Percentiles rank a stretch among this genome's conserved stretches.
These are phyloP conservation scores for Saiga tatarica DNA, from an alignment of 2,113 vertebrate genomes.

Conservation along the genomic window DNA sequence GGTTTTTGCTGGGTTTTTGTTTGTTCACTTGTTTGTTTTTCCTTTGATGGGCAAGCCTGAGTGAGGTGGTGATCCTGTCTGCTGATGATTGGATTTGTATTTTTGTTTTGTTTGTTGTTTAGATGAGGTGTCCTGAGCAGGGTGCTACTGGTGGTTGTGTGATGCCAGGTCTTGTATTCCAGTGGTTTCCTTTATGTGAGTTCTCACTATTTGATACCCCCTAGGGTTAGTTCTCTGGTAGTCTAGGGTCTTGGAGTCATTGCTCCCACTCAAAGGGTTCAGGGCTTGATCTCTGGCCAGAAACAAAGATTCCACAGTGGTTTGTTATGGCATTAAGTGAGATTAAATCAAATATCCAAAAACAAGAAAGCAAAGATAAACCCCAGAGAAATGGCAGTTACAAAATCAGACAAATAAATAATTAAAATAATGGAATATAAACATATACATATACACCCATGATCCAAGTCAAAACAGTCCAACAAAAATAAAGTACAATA, in stretches of 20 bases:
- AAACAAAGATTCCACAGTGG: not conserved
- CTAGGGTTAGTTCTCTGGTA: not conserved
- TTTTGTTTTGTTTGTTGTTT: not conserved
- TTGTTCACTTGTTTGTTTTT: not conserved
- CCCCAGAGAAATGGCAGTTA: not conserved
- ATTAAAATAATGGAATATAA: not conserved
- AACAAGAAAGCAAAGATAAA: not conserved
- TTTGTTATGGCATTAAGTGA: not conserved
- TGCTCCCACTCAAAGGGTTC: not conserved
- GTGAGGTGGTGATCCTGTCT: not conserved
- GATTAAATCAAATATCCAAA: not conserved
- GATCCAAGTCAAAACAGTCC: not conserved
- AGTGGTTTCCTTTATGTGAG: not conserved
- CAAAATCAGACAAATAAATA: not conserved
- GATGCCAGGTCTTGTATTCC: not conserved
- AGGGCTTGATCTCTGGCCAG: not conserved
- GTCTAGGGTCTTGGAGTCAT: not conserved
- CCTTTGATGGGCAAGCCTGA: not conserved
- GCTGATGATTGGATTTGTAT: not conserved
- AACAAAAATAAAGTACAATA: not conserved
- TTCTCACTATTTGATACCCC: not conserved
- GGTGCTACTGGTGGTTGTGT: not conserved
- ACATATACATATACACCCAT: not conserved
- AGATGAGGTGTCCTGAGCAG: not conserved
- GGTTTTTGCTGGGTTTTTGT: not conserved